These are phyloP conservation scores for Numenius phaeopus DNA, from an alignment of 2,797 vertebrate species.

Conservation along the genomic window DNA sequence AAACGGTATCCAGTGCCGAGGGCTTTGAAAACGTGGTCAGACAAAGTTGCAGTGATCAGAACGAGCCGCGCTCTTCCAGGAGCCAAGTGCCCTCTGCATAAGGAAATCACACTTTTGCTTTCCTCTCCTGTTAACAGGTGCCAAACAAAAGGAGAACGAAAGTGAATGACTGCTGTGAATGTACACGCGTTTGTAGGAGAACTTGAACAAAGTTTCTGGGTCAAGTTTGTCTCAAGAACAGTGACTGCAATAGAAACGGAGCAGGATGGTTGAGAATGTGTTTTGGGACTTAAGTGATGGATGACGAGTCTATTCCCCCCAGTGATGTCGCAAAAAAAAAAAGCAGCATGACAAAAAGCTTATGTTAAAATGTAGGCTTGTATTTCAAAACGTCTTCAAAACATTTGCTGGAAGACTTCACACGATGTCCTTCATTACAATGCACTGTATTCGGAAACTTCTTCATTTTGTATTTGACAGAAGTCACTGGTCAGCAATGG, in stretches of 20 bases:
- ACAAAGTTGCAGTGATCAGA: neutral
- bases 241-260: conserved; percentile 71
- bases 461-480: conserved; percentile 77
- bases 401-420: conserved; percentile 75
- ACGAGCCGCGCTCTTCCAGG: neutral
- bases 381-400: conserved; percentile 75
- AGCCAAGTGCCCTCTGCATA: neutral
- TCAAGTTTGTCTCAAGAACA: conserved; percentile 79
- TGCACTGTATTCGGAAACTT: conserved; percentile 77
- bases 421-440: conserved; percentile 80
- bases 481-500: conserved; percentile 76
- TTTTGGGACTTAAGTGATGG: conserved; percentile 74
- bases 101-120: neutral
- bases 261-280: conserved; percentile 69
- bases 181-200: conserved; percentile 51
- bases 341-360: conserved; percentile 78
- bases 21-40: rapidly evolving
- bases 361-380: conserved; percentile 78
- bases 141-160: conserved; percentile 83
- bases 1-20: neutral
- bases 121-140: conserved; percentile 74
- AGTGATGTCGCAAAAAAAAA: conserved; percentile 75
- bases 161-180: conserved; percentile 79
- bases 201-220: conserved; percentile 77
- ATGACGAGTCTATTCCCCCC: conserved; percentile 71